A percentile compares a stretch with the other conserved stretches of the same genome.
Conservation (phyloP, 2,797 vertebrate genomes). For the Propithecus perrieri region DNA sequence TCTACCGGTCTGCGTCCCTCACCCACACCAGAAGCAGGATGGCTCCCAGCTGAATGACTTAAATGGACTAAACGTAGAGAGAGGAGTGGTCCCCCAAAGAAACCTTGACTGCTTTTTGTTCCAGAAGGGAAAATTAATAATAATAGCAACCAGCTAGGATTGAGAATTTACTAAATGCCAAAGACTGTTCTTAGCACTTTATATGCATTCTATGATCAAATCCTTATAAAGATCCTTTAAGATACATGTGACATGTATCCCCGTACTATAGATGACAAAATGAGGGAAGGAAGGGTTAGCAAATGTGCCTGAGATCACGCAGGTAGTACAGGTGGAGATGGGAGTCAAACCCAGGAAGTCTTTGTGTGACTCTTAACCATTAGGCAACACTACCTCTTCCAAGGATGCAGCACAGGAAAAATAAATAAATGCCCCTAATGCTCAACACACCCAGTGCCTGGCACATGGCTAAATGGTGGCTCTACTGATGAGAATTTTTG, state of each 20-base stretch:
- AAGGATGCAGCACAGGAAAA: too few relatives aligned
- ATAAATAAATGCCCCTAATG: rapidly evolving
- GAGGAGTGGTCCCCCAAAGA: neutral
- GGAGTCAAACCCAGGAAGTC: neutral
- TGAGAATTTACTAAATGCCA: neutral
- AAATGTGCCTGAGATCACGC: rapidly evolving
- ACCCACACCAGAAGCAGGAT: neutral
- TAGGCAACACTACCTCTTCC: neutral
- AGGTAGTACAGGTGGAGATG: neutral
- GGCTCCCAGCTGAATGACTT: neutral
- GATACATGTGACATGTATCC: neutral
- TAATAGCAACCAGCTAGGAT: neutral
- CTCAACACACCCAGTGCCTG: rapidly evolving
- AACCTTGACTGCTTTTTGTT: neutral
- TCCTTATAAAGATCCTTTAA: neutral
- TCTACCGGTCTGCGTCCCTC: neutral
- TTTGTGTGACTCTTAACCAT: neutral
- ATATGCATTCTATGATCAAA: neutral
- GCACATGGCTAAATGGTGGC: neutral
- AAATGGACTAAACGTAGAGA: too few relatives aligned
- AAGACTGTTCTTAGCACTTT: neutral
- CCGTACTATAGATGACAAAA: neutral
- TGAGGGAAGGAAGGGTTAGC: neutral
- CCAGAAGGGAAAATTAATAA: neutral
- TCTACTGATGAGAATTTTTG: neutral